A percentile compares a stretch with the other conserved stretches of the same genome.
Conservation (phyloP, 2,113 vertebrate genomes). For the Mus musculus region DNA sequence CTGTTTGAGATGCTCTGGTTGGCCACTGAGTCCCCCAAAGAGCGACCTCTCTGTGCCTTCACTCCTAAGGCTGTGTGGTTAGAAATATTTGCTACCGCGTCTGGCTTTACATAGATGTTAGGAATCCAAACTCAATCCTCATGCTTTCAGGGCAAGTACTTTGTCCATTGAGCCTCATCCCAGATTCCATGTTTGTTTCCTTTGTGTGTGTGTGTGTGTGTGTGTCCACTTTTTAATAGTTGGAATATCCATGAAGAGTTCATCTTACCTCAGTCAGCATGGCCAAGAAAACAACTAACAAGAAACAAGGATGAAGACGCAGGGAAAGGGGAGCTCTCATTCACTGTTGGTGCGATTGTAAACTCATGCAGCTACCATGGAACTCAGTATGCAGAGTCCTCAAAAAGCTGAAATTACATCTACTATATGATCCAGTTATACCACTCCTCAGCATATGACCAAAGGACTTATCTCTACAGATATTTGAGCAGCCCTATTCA, state of each 20-base stretch:
- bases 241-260: constrained; percentile 9
- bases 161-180: not conserved
- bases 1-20: not conserved
- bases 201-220: not conserved
- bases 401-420: not conserved
- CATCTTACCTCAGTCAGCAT: not conserved
- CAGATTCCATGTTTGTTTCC: not conserved
- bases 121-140: not conserved
- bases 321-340: not conserved
- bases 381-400: not conserved
- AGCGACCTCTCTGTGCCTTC: not conserved
- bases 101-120: not conserved
- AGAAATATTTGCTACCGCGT: no score
- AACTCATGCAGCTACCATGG: not conserved
- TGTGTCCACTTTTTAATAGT: not conserved
- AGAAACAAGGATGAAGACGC: not conserved
- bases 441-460: not conserved
- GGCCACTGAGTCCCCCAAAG: not conserved
- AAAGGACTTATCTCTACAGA: not conserved
- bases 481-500: not conserved
- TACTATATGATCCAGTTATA: not conserved
- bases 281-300: not conserved
- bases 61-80: not conserved
- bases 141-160: not conserved
- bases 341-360: not conserved